Evolutionary conservation across 2,113 vertebrate species (phyloP).

Genomic region (Lipophrys pholis): DNA sequence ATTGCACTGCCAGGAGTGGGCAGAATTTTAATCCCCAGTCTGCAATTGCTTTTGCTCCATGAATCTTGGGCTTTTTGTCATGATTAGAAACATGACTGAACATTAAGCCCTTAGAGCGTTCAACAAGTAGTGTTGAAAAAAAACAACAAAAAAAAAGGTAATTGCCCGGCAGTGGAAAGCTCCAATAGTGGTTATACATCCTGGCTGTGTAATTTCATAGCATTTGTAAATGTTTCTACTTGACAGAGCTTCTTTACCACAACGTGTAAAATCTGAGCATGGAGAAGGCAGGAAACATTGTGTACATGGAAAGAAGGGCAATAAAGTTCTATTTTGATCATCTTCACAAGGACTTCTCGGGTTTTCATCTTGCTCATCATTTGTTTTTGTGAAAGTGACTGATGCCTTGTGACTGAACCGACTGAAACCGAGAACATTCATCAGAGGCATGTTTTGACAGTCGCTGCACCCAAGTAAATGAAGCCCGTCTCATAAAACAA

Average conservation of each 20-base stretch:
- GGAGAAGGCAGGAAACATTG: background rate
- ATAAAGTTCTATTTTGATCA: background rate
- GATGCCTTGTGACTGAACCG: background rate
- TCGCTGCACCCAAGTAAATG: constrained; percentile 3
- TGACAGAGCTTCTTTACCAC: constrained; percentile 22
- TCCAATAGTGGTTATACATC: constrained; percentile 26
- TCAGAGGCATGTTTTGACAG: background rate
- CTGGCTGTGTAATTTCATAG: constrained; percentile 14
- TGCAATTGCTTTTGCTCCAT: constrained; percentile 63
- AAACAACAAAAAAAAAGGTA: too few relatives aligned
- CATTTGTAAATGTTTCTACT: constrained; percentile 29
- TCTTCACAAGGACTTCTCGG: background rate
- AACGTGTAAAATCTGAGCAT: background rate
- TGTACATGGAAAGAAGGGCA: background rate
- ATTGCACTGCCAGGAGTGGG: constrained; percentile 72
- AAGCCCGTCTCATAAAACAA: constrained; percentile 7
- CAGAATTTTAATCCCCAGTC: constrained; percentile 70
- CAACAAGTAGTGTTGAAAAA: constrained; percentile 52
- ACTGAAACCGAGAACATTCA: background rate
- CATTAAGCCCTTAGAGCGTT: constrained; percentile 59
- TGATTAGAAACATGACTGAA: constrained; percentile 73
- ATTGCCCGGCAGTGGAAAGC: constrained; percentile 13
- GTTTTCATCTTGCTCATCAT: background rate
- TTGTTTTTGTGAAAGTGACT: background rate
- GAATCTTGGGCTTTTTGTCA: constrained; percentile 67